Base-by-base conservation (phyloP, 1,140 invertebrate species). In the Zaprionus nigranus region DNA sequence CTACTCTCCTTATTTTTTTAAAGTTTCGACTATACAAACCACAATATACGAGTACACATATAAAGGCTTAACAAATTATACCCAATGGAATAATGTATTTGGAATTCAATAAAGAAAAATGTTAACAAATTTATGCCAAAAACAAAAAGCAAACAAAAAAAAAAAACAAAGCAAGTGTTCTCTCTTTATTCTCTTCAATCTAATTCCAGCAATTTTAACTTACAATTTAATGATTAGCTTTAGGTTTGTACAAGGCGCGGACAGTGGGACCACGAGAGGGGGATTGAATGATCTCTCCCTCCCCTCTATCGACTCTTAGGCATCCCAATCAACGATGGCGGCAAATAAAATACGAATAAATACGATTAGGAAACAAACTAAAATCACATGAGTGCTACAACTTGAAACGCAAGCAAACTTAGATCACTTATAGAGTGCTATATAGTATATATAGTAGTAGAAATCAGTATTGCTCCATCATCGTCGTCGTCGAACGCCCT, bases 91-190 rank as follows among this genome's bases (percentile, higher is more conserved):
- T 78, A 85, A 79, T 87, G 71, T 87, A 88, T 84, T 88, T 88
- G 83, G 80, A 87, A 87, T 87, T 87, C 84, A 87, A 87, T 87
- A 87, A 87, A 86, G 72, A 86, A 80, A 87, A 88, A 87, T 88
- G 84, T 87, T 87, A 80, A 82, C 66, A 82, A 75, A 86, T 77
- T 46, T 85, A 85, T 79, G 76, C 69, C 77, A 73, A 78, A 57
- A 68, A 67, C 49, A 46, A 49, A 51, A 78, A 56, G 64, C 61
- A 58, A 46, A 49, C 38, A 36, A 60, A 60, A 36, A 43, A 36
- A 43, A 4, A 49, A 24, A 51, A 38, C 20, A 53, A 38, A 34
- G 3, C 28, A 9, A 40, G 30, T 46, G 20, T 51, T 51, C 40
- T 51, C 22, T 51, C 13, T 59, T 24, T 57, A 54, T 54, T 26